A percentile compares a stretch with the other conserved stretches of the same genome.
phyloP scores from a whole-genome alignment of 2,113 vertebrate genomes.

The Promerops cafer region DNA sequence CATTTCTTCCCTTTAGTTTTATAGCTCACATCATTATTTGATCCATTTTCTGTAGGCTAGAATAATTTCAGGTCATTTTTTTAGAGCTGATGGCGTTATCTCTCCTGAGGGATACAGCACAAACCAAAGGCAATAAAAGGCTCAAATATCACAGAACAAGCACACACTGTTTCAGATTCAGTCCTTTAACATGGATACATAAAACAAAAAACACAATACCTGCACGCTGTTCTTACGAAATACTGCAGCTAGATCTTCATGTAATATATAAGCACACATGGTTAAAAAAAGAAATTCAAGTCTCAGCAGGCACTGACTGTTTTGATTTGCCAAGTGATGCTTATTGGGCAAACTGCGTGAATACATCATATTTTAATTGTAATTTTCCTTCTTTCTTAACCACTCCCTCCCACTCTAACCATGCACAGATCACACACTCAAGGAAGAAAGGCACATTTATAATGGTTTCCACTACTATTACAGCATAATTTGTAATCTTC shows the following conservation, averaged over 20 bases:
- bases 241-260: background rate
- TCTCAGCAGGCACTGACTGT: background rate
- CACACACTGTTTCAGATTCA: background rate
- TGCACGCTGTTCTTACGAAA: background rate
- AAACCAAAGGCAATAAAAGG: background rate
- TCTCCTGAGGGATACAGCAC: background rate
- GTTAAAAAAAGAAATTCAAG: background rate
- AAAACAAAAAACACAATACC: background rate
- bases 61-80: background rate
- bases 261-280: background rate
- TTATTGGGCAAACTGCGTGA: background rate
- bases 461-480: background rate
- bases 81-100: background rate
- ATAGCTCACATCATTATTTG: background rate
- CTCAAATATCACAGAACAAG: background rate
- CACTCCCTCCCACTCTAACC: background rate
- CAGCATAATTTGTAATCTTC: background rate
- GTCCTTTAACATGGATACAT: background rate
- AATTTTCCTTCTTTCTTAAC: background rate
- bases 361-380: background rate
- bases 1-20: background rate
- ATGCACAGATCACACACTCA: fast-evolving
- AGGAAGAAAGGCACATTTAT: background rate
- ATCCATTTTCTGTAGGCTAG: background rate
- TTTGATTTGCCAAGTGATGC: background rate